A percentile compares a stretch with the other conserved stretches of the same genome.
Conservation (phyloP, 2,797 vertebrate genomes). For the Acanthopagrus latus region DNA sequence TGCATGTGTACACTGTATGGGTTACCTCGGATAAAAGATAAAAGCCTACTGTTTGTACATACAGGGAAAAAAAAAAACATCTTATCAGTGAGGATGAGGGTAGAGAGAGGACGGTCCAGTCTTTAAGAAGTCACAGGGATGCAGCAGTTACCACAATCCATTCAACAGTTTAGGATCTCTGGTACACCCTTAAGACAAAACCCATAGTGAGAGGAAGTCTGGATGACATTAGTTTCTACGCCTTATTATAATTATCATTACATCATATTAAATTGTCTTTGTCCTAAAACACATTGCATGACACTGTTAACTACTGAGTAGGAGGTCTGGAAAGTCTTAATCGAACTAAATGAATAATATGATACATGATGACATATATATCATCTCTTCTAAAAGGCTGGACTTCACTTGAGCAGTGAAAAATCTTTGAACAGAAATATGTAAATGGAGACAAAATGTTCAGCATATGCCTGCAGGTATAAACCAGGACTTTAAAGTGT, state of each 20-base stretch:
- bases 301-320: background rate
- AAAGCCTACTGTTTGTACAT: background rate
- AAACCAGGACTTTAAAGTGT: constrained; percentile 12
- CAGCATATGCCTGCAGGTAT: background rate
- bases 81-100: too few relatives aligned
- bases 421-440: constrained; percentile 15
- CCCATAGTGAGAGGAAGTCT: too few relatives aligned
- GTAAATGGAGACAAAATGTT: background rate
- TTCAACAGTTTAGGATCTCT: too few relatives aligned
- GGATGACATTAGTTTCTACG: too few relatives aligned
- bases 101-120: background rate
- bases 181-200: too few relatives aligned
- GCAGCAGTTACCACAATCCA: too few relatives aligned
- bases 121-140: too few relatives aligned
- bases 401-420: background rate
- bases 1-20: background rate
- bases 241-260: background rate
- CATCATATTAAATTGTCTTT: background rate
- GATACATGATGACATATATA: background rate
- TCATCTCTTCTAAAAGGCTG: background rate
- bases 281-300: background rate
- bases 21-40: background rate
- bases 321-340: background rate
- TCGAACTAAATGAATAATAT: background rate
- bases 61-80: background rate